Conservation (phyloP, 2,888 invertebrate genomes). For the Nomada ferruginata region DNA sequence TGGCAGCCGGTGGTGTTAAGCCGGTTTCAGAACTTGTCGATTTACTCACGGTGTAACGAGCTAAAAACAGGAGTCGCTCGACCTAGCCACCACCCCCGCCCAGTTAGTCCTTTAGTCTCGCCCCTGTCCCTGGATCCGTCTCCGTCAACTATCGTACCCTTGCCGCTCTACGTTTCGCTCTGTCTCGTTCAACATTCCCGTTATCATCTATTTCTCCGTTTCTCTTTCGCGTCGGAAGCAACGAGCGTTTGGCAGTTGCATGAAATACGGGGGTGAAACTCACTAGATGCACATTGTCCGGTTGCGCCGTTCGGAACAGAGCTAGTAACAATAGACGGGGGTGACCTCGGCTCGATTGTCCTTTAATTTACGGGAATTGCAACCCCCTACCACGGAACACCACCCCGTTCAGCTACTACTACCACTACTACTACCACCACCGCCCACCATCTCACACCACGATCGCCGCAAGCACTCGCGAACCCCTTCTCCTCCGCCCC, state of each 20-base stretch:
- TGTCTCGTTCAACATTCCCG: conserved; percentile 11
- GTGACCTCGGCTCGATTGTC: conserved; percentile 81
- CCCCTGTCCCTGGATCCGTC: neutral
- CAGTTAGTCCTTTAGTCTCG: neutral
- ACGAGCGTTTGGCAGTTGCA: conserved; percentile 78
- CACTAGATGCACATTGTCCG: conserved; percentile 75
- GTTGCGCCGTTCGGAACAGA: conserved; percentile 72
- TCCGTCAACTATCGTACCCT: neutral
- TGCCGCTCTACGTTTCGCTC: neutral
- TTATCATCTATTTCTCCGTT: conserved; percentile 28
- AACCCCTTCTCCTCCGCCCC: conserved; percentile 13
- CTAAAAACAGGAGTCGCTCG: conserved; percentile 50
- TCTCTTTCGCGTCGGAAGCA: conserved; percentile 69
- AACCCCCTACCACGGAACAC: conserved; percentile 40
- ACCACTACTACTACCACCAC: conserved; percentile 19
- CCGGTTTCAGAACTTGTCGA: conserved; percentile 61
- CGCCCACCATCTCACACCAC: conserved; percentile 27
- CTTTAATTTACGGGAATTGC: conserved; percentile 82
- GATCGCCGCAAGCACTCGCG: conserved; percentile 58
- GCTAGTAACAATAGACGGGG: conserved; percentile 76
- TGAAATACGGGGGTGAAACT: conserved; percentile 78
- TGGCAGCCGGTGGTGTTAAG: conserved; percentile 57
- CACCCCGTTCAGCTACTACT: conserved; percentile 28
- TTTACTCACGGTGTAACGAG: conserved; percentile 62
- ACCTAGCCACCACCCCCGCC: neutral